A percentile compares a stretch with the other conserved stretches of the same genome.
phyloP scores from a whole-genome alignment of 2,888 invertebrate genomes.

The Nysson spinosus region DNA sequence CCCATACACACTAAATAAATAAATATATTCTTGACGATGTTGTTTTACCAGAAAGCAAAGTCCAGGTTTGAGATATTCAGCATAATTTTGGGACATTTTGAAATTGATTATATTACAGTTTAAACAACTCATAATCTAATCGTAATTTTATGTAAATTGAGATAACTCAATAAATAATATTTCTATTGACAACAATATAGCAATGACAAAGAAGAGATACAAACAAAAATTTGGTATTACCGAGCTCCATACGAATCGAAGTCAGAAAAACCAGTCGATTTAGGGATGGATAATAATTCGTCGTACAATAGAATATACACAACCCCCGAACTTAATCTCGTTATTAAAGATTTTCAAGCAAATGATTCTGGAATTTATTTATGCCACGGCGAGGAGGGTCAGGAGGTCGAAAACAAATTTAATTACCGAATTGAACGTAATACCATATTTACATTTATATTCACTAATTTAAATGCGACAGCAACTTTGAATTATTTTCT shows the following conservation, averaged over 20 bases:
- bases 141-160: no score
- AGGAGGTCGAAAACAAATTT: constrained; percentile 75
- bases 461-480: not conserved
- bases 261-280: constrained; percentile 74
- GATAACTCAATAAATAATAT: not conserved
- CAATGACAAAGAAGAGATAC: constrained; percentile 72
- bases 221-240: constrained; percentile 79
- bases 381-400: constrained; percentile 77
- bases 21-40: no score
- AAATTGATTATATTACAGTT: no score
- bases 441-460: not conserved
- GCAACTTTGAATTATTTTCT: no score
- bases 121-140: no score
- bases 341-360: constrained; percentile 74
- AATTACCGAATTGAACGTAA: constrained; percentile 79
- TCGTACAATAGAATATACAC: constrained; percentile 76
- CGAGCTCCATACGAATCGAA: constrained; percentile 72
- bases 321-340: constrained; percentile 77
- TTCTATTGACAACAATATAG: constrained; percentile 43
- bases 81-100: no score
- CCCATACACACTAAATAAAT: no score
- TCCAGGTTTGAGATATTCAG: no score
- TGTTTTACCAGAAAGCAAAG: no score
- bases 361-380: constrained; percentile 79
- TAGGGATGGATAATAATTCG: constrained; percentile 78